Percentiles rank a stretch among this genome's conserved stretches.
Conservation (phyloP, 2,888 invertebrate species). For the Aproaerema taeniolella region DNA sequence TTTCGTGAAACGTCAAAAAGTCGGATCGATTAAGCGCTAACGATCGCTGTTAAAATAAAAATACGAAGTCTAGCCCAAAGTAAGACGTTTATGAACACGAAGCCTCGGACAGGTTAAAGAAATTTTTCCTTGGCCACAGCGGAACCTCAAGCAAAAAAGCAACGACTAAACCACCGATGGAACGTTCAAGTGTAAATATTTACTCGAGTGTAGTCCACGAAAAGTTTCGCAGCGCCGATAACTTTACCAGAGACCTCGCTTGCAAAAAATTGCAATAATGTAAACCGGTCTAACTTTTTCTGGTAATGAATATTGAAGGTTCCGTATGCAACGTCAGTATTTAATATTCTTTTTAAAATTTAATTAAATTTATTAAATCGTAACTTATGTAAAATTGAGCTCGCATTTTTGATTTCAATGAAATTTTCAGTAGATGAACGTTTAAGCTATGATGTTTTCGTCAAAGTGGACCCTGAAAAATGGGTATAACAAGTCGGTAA, state of each 20-base stretch:
- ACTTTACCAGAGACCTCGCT: slow-evolving; percentile 46
- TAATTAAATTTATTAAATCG: no score
- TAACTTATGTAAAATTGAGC: no score
- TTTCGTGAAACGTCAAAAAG: slow-evolving; percentile 4
- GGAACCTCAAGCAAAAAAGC: slow-evolving; percentile 52
- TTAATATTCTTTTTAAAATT: neutral
- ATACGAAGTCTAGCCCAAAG: slow-evolving; percentile 28
- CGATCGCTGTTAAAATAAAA: slow-evolving; percentile 22
- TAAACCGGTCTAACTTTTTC: slow-evolving; percentile 21
- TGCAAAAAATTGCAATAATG: slow-evolving; percentile 46
- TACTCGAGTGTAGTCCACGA: slow-evolving; percentile 50
- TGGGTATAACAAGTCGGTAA: slow-evolving; percentile 47
- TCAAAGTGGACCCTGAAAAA: slow-evolving; percentile 36
- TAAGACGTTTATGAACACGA: slow-evolving; percentile 39
- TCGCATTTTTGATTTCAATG: no score
- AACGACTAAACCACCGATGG: slow-evolving; percentile 43
- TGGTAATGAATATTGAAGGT: slow-evolving; percentile 13
- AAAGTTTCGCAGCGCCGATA: slow-evolving; percentile 58
- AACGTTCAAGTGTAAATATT: slow-evolving; percentile 64
- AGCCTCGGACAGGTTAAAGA: slow-evolving; percentile 39
- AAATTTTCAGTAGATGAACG: no score
- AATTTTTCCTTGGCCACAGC: slow-evolving; percentile 48
- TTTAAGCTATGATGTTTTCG: slow-evolving; percentile 3
- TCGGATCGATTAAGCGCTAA: slow-evolving; percentile 4
- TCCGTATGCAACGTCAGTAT: slow-evolving; percentile 16